Percentiles rank a stretch among this genome's conserved stretches.
phyloP scores from a whole-genome alignment of 1,140 invertebrate genomes.

The Brachionus angularis region DNA sequence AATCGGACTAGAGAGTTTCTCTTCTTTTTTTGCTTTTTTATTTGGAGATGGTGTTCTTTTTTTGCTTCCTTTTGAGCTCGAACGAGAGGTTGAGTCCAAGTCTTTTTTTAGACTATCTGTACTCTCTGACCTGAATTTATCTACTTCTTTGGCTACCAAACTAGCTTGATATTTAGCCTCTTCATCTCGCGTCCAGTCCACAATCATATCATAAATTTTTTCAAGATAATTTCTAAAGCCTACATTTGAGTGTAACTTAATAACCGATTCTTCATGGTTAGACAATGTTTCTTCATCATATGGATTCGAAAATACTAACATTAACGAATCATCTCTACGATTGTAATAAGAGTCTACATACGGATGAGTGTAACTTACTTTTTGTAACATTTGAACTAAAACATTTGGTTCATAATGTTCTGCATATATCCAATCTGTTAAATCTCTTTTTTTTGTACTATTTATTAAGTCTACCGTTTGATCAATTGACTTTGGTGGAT shows the following conservation, averaged over 20 bases:
- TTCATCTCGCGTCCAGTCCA: conserved; percentile 53
- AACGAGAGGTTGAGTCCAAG: conserved; percentile 45
- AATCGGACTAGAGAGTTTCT: conserved; percentile 46
- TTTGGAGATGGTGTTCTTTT: conserved; percentile 39
- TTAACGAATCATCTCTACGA: conserved; percentile 53
- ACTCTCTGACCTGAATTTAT: conserved; percentile 50
- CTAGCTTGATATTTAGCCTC: conserved; percentile 56
- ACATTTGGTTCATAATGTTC: conserved; percentile 55
- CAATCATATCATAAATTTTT: conserved; percentile 51
- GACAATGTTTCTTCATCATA: conserved; percentile 49
- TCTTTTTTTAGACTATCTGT: conserved; percentile 48
- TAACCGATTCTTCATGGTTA: conserved; percentile 53
- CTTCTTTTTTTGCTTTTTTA: conserved; percentile 41
- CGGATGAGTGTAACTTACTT: conserved; percentile 51
- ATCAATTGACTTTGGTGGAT: conserved; percentile 31
- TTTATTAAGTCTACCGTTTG: conserved; percentile 50
- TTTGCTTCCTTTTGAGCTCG: conserved; percentile 45
- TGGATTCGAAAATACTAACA: conserved; percentile 56
- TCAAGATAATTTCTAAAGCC: conserved; percentile 58
- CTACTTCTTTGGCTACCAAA: conserved; percentile 51
- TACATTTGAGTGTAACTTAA: conserved; percentile 56
- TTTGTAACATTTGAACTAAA: conserved; percentile 54
- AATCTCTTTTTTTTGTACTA: conserved; percentile 51
- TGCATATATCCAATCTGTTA: conserved; percentile 57
- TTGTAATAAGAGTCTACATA: conserved; percentile 55